Evolutionary conservation across 1,140 invertebrate genomes (phyloP), one percentile per base, ranked within the genome.

Genomic region (Drosophila littoralis): DNA sequence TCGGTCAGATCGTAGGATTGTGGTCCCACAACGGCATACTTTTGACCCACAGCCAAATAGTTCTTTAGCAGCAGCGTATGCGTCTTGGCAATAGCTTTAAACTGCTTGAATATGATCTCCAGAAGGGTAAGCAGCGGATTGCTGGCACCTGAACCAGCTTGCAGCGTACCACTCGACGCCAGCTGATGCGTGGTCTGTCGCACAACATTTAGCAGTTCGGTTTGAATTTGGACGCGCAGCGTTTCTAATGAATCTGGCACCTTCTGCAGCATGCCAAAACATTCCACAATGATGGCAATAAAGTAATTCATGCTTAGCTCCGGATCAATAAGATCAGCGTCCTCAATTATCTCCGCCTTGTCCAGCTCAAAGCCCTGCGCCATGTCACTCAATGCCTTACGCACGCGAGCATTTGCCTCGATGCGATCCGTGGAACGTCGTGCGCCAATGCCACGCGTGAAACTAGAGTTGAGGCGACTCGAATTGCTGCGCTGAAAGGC

Each of bases 201-300:
- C 48, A 98, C 95, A 17, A 98, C 95, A 71, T 95, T 94, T 28
- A 96, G 92, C 1, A 98, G 91, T 88, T 97, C 96, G 32, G 94
- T 94, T 92, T 97, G 95, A 93, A 97, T 97, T 92, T 96, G 95
- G 22, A 94, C 94, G 92, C 97, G 97, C 59, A 98, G 94, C 84
- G 94, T 95, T 95, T 97, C 97, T 42, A 97, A 94, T 15, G 97
- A 95, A 86, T 97, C 97, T 33, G 97, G 96, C 72, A 98, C 93
- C 92, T 97, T 97, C 59, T 96, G 95, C 45, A 99, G 93, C 50
- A 97, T 94, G n/a, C 95, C 96, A 35, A 98, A 94, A 72, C 97
- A 97, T 92, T 98, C 97, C 5, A 98, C 95, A 33, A 98, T 94
- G 78, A 98, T 96, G 77, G 96, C 95, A 78, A 98, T 94, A 81